phyloP scores from a whole-genome alignment of 2,888 invertebrate genomes.

The Cacoxenus indagator region DNA sequence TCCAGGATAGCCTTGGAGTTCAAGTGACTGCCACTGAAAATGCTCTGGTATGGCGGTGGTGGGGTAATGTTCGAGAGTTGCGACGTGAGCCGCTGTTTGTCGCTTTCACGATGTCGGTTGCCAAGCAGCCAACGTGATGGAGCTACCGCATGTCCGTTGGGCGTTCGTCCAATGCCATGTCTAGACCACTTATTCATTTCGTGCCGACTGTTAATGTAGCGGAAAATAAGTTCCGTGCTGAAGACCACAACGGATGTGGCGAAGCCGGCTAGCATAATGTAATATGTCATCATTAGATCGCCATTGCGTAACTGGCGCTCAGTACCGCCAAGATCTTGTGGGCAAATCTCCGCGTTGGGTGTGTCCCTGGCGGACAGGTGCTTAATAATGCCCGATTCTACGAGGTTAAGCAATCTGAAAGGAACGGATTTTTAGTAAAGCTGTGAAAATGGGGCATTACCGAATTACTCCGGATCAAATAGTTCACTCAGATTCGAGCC shows the following conservation, averaged over 20 bases:
- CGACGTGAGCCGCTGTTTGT: constrained; percentile 43
- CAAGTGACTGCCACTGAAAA: constrained; percentile 51
- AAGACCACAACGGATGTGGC: constrained; percentile 77
- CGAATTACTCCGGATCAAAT: constrained; percentile 81
- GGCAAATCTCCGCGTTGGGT: constrained; percentile 84
- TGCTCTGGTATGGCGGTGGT: constrained; percentile 78
- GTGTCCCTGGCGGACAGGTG: constrained; percentile 76
- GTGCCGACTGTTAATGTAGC: constrained; percentile 59
- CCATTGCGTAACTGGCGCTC: constrained; percentile 83
- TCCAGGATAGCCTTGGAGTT: neutral
- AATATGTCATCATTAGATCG: constrained; percentile 85
- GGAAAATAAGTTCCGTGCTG: constrained; percentile 75
- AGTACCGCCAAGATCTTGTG: constrained; percentile 83
- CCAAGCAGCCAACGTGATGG: constrained; percentile 55
- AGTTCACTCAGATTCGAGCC: constrained; percentile 75
- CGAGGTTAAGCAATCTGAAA: constrained; percentile 76
- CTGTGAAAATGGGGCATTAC: neutral
- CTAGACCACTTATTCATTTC: constrained; percentile 53
- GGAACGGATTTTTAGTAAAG: constrained; percentile 40
- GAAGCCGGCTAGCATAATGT: constrained; percentile 81
- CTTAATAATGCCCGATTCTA: constrained; percentile 83
- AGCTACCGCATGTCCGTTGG: constrained; percentile 55
- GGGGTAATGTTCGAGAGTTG: constrained; percentile 66
- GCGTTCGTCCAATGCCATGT: constrained; percentile 58
- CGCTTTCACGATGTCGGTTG: constrained; percentile 36